Evolutionary conservation across 2,113 vertebrate genomes (phyloP), one percentile per base, ranked within the genome.

Genomic region (Pelvicachromis taeniatus): DNA sequence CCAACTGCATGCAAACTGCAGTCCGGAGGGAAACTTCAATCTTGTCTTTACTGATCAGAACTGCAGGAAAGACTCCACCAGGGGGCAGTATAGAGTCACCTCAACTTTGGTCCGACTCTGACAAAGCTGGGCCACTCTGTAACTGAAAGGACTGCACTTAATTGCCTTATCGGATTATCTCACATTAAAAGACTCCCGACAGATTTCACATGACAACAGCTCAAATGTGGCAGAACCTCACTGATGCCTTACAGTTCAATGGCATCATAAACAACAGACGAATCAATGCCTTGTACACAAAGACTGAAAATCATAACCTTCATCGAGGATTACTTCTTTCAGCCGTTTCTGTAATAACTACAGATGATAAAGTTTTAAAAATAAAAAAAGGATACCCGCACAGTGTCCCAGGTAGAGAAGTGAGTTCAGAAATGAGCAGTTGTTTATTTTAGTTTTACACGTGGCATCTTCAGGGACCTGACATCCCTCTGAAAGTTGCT

Each of bases 401-500:
- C 7, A 45, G 35, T 9, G 9, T 70, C 77, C 26, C 1, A 11
- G 26, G 2, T n/a, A 33, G 42, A 53, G 2, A 8, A 23, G 48
- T 23, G 79, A 4, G 45, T 54, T 84, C 23, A 77, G 12, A 40
- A 14, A 38, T 4, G 11, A 73, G 40, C 23, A 48, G 23, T 16
- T 48, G 48, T 48, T 9, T 2, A 29, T 73, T 61, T 56, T 26
- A 50, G 2, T 50, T 40, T 29, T 23, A 17, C 40, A 33, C 2
- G 5, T 14, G 23, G 16, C 0, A 2, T 0, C 23, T 35, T 95
- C 92, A 96, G 4, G 80, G 92, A 19, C 81, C 87, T 2, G 85
- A 79, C 9, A 86, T 85, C 53, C 95, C 95, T 87, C 95, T 96
- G 88, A 99, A 99, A 73, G 89, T 85, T 65, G 95, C 94, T 84